Evolutionary conservation across 2,113 vertebrate genomes (phyloP).

Genomic region (Melospiza georgiana): DNA sequence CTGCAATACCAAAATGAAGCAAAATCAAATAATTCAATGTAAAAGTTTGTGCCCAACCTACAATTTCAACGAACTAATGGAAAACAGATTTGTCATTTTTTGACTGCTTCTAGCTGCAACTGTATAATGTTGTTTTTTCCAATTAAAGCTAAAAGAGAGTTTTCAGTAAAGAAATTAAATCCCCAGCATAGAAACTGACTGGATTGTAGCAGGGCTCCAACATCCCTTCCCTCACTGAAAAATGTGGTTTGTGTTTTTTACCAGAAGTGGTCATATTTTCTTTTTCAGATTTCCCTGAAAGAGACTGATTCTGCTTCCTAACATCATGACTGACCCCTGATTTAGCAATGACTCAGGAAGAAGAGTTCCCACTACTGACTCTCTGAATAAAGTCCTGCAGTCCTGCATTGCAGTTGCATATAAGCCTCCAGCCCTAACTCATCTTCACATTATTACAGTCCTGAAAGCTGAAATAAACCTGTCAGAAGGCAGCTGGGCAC

Average conservation of each 20-base stretch:
- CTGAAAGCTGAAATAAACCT: conserved; percentile 32
- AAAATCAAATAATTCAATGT: not conserved
- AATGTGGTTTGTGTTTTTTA: not conserved
- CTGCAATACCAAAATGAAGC: not conserved
- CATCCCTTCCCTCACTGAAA: not conserved
- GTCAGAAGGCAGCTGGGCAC: conserved; percentile 7
- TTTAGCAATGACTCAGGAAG: not conserved
- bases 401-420: not conserved
- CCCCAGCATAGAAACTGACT: not conserved
- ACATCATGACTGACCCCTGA: not conserved
- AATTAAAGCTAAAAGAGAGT: not conserved
- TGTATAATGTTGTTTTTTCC: not conserved
- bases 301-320: not conserved
- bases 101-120: not conserved
- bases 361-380: not conserved
- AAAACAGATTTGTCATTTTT: not conserved
- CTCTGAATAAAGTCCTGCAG: not conserved
- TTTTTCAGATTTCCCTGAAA: not conserved
- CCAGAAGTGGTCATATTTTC: not conserved
- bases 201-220: not conserved
- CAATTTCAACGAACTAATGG: not conserved
- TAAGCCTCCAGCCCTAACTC: not conserved
- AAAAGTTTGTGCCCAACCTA: not conserved
- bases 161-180: not conserved
- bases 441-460: not conserved